These are phyloP conservation scores for Verasper variegatus DNA, from an alignment of 2,113 vertebrate genomes.

Conservation along the genomic window DNA sequence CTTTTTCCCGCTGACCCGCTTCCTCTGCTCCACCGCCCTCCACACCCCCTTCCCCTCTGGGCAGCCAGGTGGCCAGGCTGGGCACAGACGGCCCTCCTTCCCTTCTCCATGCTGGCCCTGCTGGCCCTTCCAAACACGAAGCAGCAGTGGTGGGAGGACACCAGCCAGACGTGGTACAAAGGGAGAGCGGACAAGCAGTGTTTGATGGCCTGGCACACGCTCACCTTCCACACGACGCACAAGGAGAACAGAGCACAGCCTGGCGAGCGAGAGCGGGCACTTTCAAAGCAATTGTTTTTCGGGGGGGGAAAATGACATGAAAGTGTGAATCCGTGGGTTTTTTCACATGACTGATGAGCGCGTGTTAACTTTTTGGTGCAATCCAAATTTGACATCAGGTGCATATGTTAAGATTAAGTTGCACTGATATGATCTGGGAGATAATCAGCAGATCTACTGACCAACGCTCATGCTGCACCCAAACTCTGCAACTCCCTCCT, in stretches of 20 bases:
- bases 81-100: conserved; percentile 79
- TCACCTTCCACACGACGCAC: conserved; percentile 40
- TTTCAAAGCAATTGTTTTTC: background rate
- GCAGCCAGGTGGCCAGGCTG: conserved; percentile 78
- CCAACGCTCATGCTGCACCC: too few species aligned
- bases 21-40: conserved; percentile 64
- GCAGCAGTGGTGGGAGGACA: conserved; percentile 63
- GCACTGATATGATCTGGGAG: background rate
- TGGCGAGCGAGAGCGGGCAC: conserved; percentile 14
- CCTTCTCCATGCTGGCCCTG: conserved; percentile 73
- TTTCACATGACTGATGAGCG: background rate
- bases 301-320: background rate
- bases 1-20: conserved; percentile 66
- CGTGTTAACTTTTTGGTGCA: background rate
- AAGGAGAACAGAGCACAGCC: too few species aligned
- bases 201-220: conserved; percentile 58
- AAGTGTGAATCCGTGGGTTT: background rate
- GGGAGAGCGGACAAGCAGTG: conserved; percentile 45
- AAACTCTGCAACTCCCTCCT: too few species aligned
- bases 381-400: background rate
- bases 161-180: conserved; percentile 68
- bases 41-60: conserved; percentile 76
- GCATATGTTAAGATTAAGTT: background rate
- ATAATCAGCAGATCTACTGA: background rate
- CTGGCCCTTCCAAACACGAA: conserved; percentile 67